Evolutionary conservation across 64 coral and sea anemone genomes (phyloP), one percentile per base, ranked within the genome.

Genomic region (Platygyra sinensis): DNA sequence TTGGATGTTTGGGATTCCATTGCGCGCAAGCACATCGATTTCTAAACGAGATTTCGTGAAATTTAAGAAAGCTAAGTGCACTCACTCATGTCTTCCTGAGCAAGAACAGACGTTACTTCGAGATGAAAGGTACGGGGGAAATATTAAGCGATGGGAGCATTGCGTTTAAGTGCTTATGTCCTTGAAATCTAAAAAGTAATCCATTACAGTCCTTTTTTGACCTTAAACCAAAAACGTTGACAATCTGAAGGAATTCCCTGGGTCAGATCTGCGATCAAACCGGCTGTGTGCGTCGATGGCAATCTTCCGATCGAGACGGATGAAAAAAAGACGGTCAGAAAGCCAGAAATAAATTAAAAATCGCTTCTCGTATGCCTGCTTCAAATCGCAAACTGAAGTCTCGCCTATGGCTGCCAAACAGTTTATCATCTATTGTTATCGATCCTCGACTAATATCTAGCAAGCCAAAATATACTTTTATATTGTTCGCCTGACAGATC

Each of bases 401-500:
- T 85, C 62, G 62, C 62, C 62, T 85, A 51, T 28, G 81, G 81
- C 62, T 85, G 20, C 20, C 18, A 29, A 72, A 7, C 20, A 71
- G 63, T 85, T 72, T 72, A 85, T 85, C 80, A 14, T 14, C 62
- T 27, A 51, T 85, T 85, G 62, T 72, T 85, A 72, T 85, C 81
- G 14, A 71, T 67, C n/a, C n/a, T 20, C 17, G 31, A 64, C 81
- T 85, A 85, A 85, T 85, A 85, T 72, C 10, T n/a, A 24, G 63
- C 54, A 72, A 71, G 71, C 62, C 63, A 38, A 50, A 85, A 71
- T 39, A 69, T 24, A 52, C 15, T 51, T 85, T 67, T 85, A 72
- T 52, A 85, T 85, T 85, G 81, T 85, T 71, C 81, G 39, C 17
- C 29, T 72, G 63, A 71, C 62, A 85, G 81, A 85, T 85, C 81